Evolutionary conservation across 2,113 vertebrate species (phyloP).

Genomic region (Procavia capensis): DNA sequence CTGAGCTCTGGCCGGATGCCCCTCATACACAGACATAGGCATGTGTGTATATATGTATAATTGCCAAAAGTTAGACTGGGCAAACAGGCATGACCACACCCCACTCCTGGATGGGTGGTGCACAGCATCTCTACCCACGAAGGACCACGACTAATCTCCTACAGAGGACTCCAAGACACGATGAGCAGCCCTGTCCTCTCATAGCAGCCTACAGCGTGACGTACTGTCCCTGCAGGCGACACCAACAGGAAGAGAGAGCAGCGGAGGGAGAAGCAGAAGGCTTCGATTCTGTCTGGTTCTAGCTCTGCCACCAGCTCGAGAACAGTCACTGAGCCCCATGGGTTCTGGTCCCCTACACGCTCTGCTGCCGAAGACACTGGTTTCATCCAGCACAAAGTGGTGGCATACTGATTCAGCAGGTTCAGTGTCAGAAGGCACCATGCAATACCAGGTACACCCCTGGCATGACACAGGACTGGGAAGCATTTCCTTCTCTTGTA

Average conservation of each 20-base stretch:
- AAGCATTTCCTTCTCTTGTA: too few relatives aligned
- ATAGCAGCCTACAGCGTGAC: fast-evolving
- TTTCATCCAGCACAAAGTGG: neutral
- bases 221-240: neutral
- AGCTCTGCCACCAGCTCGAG: too few relatives aligned
- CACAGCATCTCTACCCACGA: neutral
- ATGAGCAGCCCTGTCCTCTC: neutral
- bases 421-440: neutral
- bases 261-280: neutral
- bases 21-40: neutral
- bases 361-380: neutral
- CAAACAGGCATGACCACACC: neutral
- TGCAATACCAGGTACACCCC: neutral
- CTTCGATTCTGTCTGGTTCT: neutral
- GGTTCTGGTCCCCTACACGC: neutral
- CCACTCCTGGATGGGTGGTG: neutral
- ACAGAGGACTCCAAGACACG: fast-evolving
- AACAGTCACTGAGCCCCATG: neutral
- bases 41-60: neutral
- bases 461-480: too few relatives aligned
- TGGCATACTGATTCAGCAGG: neutral
- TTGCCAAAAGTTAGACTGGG: neutral
- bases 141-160: neutral
- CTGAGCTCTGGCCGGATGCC: neutral
- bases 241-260: neutral